Percentiles rank a stretch among this genome's conserved stretches.
Evolutionary conservation across 2,113 vertebrate species (phyloP).

Genomic region (Urocolius indicus): DNA sequence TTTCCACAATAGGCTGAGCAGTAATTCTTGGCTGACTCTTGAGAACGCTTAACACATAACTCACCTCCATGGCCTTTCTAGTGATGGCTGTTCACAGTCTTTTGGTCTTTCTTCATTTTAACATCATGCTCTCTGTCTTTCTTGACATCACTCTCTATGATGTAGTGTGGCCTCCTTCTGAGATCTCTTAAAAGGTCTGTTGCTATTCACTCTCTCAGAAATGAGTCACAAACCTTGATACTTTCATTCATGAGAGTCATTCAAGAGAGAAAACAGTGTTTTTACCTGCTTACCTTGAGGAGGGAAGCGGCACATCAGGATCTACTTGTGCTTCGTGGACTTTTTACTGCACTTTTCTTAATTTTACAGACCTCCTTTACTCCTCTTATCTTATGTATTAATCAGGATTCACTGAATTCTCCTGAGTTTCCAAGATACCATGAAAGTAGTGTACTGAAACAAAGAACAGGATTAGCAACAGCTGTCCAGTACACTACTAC

Average conservation of each 20-base stretch:
- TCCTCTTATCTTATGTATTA: not conserved
- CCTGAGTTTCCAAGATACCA: not conserved
- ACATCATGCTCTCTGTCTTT: not conserved
- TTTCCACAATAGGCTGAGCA: not conserved
- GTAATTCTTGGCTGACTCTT: not conserved
- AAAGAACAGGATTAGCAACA: not conserved
- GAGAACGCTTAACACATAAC: not conserved
- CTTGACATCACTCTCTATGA: not conserved
- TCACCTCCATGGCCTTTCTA: not conserved
- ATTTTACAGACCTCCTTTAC: not conserved
- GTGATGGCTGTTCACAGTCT: not conserved
- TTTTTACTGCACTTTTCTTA: not conserved
- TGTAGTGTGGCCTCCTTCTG: not conserved
- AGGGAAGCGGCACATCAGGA: not conserved
- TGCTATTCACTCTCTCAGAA: not conserved
- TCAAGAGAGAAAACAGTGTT: not conserved
- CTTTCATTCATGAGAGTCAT: not conserved
- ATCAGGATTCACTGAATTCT: not conserved
- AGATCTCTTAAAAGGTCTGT: not conserved
- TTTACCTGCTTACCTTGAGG: not conserved
- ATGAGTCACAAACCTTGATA: not conserved
- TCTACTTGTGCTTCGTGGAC: not conserved
- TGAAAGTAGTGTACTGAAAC: rapidly evolving
- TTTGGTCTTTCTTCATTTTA: not conserved
- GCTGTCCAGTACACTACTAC: not conserved